Evolutionary conservation across 2,888 invertebrate genomes (phyloP), one percentile per base, ranked within the genome.

Genomic region (Drosophila prolongata): DNA sequence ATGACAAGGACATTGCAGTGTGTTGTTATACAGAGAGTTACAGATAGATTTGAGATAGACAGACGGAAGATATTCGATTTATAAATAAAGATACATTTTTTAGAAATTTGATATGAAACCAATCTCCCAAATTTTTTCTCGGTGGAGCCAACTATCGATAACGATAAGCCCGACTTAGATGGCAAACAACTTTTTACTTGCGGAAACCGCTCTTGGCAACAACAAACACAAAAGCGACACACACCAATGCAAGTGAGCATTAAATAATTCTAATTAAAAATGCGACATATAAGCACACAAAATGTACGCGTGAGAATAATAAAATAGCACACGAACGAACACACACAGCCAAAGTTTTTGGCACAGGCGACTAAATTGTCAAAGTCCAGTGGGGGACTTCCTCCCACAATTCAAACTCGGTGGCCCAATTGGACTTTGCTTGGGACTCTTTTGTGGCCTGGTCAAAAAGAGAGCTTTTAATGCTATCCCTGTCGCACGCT

Each of bases 291-390:
- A 70, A 49, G 44, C 47, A 67, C 43, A 49, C 38, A 61, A 54
- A 68, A 62, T 55, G 61, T 52, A 74, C 74, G 74, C 74, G 67
- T 74, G 74, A 74, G 61, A 67, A 74, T 61, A 74, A 74, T 74
- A 74, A 74, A 56, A 62, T 14, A 47, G 27, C 46, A 42, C 47
- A 46, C 38, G 42, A 40, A 27, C 34, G 53, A 14, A 11, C 24
- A 43, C 46, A 60, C 47, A 52, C 38, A 50, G 42, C 50, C 46
- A 40, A 38, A 42, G 37, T 59, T 56, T 49, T 40, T 13, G 56
- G 9, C 24, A 14, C 46, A 62, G 40, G 46, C 30, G 80, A 80
- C 78, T 55, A 54, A 19, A 24, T 53, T 59, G 73, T 83, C 78
- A 6, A 9, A 49, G 27, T 24, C 13, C 19, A 60, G n/a, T n/a